These are phyloP conservation scores for Leptonema lineaticorne DNA, from an alignment of 1,140 invertebrate species.

Conservation along the genomic window DNA sequence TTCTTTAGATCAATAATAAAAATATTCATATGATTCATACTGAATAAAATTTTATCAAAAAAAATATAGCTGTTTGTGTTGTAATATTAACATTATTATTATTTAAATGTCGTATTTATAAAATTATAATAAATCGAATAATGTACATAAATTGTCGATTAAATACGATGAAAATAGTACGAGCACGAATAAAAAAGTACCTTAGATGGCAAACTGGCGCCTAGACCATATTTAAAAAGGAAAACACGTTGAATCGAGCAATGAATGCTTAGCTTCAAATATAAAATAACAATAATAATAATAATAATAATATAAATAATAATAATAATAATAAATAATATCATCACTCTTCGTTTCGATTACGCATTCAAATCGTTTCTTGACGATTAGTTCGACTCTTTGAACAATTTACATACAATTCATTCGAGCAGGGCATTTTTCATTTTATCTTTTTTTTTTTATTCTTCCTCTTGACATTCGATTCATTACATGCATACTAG, in stretches of 20 bases:
- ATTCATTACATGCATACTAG: not conserved
- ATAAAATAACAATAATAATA: not conserved
- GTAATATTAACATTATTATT: no score
- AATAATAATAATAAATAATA: not conserved
- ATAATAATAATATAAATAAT: not conserved
- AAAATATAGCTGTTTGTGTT: no score
- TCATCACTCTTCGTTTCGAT: slow-evolving; percentile 1
- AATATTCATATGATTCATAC: no score
- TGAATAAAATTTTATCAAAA: no score
- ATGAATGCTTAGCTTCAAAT: not conserved
- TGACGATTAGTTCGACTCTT: not conserved
- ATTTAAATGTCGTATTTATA: no score
- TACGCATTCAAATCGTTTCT: not conserved
- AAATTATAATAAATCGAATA: no score
- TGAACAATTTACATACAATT: not conserved
- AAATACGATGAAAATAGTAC: no score
- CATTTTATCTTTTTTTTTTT: not conserved
- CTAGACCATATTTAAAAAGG: not conserved
- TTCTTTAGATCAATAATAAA: no score
- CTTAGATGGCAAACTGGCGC: not conserved
- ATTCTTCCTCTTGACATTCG: not conserved
- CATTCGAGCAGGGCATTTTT: not conserved
- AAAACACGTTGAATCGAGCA: slow-evolving; percentile 5
- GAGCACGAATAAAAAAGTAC: no score
- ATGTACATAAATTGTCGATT: no score